These are phyloP conservation scores for Theropithecus gelada DNA, from an alignment of 2,113 vertebrate species.

Conservation along the genomic window DNA sequence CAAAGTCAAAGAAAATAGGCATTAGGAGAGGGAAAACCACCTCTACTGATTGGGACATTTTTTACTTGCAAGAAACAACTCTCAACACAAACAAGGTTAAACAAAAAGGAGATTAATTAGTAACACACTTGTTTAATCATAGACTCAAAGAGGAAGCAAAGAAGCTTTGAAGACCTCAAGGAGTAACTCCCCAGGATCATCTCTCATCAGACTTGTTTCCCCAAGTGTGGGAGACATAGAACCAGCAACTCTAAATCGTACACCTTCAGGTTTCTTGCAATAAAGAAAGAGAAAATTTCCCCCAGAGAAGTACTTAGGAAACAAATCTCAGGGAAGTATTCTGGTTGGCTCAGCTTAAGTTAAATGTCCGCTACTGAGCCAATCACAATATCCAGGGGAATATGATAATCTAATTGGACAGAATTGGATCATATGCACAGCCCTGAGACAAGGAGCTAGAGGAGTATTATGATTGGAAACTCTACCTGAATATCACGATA, in stretches of 20 bases:
- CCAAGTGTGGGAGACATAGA: not conserved
- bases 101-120: not conserved
- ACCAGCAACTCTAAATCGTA: not conserved
- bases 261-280: not conserved
- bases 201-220: not conserved
- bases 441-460: not conserved
- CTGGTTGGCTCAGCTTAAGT: not conserved
- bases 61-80: not conserved
- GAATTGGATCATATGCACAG: not conserved
- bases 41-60: not conserved
- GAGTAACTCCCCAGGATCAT: not conserved
- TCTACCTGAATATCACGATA: not conserved
- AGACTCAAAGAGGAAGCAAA: not conserved
- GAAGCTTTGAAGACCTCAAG: not conserved
- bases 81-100: conserved; percentile 12
- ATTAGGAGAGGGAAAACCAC: not conserved
- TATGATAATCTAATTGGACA: not conserved
- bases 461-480: not conserved
- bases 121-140: not conserved
- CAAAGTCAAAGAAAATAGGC: not conserved
- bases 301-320: not conserved
- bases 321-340: not conserved
- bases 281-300: not conserved
- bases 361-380: not conserved
- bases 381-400: not conserved